Evolutionary conservation across 1,140 invertebrate species (phyloP), one percentile per base, ranked within the genome.

Genomic region (Nautilus pompilius): DNA sequence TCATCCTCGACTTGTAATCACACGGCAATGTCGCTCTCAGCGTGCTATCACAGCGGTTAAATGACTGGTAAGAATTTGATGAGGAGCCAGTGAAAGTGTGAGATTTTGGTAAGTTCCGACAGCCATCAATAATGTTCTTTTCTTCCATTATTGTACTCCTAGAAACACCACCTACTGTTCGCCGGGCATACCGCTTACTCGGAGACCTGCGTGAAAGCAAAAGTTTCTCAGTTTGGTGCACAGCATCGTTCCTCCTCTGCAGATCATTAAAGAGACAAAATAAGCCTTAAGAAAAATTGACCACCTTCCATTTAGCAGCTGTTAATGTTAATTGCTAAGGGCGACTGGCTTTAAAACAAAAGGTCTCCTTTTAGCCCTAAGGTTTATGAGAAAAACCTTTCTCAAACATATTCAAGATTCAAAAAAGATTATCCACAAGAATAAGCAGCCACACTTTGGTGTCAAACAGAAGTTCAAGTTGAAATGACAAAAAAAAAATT

Each of bases 161-260:
- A 29, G 79, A 78, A 32, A 78, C 74, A 33, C 73, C 78, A 30
- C 81, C 80, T 15, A 84, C 77, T 24, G 82, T 85, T 58, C 87
- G 85, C 28, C 87, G 84, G 22, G 85, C 80, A 61, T 87, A 78
- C 68, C 84, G 82, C 79, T 88, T 89, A 77, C 87, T 89, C 20
- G 86, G 88, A 56, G 87, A 89, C 78, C 89, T 89, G 74, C 54
- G 77, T 63, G 63, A 60, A 58, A 36, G 41, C 29, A n/a, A 56
- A 29, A n/a, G n/a, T n/a, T n/a, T n/a, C n/a, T n/a, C n/a, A n/a
- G n/a, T n/a, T n/a, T n/a, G n/a, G n/a, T n/a, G n/a, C n/a, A n/a
- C n/a, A n/a, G n/a, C n/a, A n/a, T n/a, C n/a, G n/a, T n/a, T n/a
- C n/a, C n/a, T n/a, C n/a, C n/a, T n/a, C n/a, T n/a, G n/a, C n/a